Base-by-base conservation (phyloP, 2,113 vertebrate species). In the Thymallus thymallus region DNA sequence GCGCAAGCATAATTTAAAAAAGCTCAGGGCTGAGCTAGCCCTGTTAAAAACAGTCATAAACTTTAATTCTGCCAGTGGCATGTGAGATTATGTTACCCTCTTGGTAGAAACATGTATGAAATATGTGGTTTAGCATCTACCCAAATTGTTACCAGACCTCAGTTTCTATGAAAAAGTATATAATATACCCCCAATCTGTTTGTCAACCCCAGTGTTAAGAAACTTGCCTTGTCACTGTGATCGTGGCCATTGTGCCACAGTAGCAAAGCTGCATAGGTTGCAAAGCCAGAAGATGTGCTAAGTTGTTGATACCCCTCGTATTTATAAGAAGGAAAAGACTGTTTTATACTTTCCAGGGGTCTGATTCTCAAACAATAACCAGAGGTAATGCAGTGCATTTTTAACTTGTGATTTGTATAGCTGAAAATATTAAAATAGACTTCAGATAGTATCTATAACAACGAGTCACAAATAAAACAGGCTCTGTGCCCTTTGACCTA, bases 21-120 rank as follows among this genome's bases (percentile, higher is more conserved):
- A 93, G 93, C 93, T 92, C 88, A 90, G 89, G 89, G 94, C 95
- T 91, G 91, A 89, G 89, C 94, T 93, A 93, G 93, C 91, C 93
- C 91, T 93, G 88, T 91, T 94, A 95, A 96, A 96, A 95, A 95
- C 93, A 92, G 94, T 96, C 94, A 93, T 95, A 94, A 95, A 96
- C 92, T 91, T 94, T 93, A 89, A 95, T 94, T 93, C 93, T 90
- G 94, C 95, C 93, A 94, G 91, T 92, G 95, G 94, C 93, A 91
- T 91, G 85, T 80, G 85, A 92, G 86, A 78, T 92, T 95, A 92
- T 93, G 94, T 96, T 97, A 94, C 94, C 85, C 87, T 93, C 83
- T 94, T 95, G 94, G 94, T 94, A 95, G 91, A 92, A 91, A 84
- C 78, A 86, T 87, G 76, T 83, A 81, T 95, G 92, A 94, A 95